phyloP scores from a whole-genome alignment of 2,888 invertebrate species.

The Glyphotaelius pellucidus region DNA sequence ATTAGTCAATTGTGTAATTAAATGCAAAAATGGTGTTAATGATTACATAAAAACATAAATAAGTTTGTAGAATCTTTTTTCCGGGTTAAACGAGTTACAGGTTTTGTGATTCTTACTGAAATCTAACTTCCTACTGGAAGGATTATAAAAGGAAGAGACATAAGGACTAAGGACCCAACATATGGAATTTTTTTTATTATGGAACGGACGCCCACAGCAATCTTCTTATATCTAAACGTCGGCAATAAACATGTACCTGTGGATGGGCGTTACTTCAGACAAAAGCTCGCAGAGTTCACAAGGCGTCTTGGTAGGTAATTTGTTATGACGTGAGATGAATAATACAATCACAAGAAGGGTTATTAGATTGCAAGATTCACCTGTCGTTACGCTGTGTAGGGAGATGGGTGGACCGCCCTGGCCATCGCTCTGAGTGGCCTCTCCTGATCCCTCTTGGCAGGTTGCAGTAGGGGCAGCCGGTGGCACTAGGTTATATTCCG shows the following conservation, averaged over 20 bases:
- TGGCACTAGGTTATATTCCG: not conserved
- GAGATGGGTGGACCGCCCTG: not conserved
- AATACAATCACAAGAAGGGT: not conserved
- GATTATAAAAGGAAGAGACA: not conserved
- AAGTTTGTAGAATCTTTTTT: not conserved
- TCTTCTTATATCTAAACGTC: not conserved
- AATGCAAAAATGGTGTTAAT: not conserved
- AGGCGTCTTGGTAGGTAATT: not conserved
- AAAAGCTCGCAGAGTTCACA: not conserved
- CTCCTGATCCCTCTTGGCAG: not conserved
- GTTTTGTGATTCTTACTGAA: not conserved
- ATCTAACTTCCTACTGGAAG: no score
- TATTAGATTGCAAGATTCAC: not conserved
- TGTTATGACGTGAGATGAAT: not conserved
- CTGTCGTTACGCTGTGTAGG: not conserved
- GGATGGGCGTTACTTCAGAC: constrained; percentile 51
- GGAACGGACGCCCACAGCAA: not conserved
- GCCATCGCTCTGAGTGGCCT: not conserved
- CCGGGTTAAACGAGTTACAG: not conserved
- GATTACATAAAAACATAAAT: not conserved
- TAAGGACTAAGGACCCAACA: no score
- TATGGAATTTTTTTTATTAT: not conserved
- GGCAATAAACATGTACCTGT: constrained; percentile 36
- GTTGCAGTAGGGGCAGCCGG: not conserved
- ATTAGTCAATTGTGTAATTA: not conserved